Conservation (phyloP, 2,113 vertebrate genomes). For the Trichechus manatus region DNA sequence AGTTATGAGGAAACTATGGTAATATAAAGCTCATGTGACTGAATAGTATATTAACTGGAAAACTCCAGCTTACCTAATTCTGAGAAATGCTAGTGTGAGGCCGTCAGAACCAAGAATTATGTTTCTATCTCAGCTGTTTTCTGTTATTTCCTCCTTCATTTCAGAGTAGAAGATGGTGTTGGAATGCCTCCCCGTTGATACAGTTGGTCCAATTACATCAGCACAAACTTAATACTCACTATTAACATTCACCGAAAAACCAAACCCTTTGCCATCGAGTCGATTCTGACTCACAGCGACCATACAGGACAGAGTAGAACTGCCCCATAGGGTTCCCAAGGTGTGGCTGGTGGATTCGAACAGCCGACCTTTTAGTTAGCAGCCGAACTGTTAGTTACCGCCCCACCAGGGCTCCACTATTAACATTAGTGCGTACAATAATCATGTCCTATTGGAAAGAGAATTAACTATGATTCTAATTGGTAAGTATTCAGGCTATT, state of each 20-base stretch:
- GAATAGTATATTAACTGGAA: background rate
- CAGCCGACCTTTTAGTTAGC: too few species aligned
- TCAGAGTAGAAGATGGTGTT: background rate
- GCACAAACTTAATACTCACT: fast-evolving
- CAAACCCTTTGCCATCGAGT: too few species aligned
- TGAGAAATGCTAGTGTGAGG: background rate
- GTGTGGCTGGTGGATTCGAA: too few species aligned
- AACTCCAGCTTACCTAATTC: background rate
- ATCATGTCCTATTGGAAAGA: background rate
- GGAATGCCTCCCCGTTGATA: fast-evolving
- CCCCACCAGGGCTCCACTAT: too few species aligned
- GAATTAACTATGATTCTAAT: background rate
- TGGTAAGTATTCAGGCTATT: background rate
- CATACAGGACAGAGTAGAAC: too few species aligned
- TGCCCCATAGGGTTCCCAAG: too few species aligned
- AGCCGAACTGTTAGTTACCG: too few species aligned
- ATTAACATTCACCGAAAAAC: too few species aligned
- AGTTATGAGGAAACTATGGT: background rate
- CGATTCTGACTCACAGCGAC: too few species aligned
- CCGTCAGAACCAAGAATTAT: fast-evolving
- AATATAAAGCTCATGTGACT: background rate
- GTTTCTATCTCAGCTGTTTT: background rate
- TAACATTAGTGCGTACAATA: fast-evolving
- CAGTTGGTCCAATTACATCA: fast-evolving
- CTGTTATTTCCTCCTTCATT: background rate